Base-by-base conservation (phyloP, 2,797 vertebrate species). In the Chelidonichthys spinosus region DNA sequence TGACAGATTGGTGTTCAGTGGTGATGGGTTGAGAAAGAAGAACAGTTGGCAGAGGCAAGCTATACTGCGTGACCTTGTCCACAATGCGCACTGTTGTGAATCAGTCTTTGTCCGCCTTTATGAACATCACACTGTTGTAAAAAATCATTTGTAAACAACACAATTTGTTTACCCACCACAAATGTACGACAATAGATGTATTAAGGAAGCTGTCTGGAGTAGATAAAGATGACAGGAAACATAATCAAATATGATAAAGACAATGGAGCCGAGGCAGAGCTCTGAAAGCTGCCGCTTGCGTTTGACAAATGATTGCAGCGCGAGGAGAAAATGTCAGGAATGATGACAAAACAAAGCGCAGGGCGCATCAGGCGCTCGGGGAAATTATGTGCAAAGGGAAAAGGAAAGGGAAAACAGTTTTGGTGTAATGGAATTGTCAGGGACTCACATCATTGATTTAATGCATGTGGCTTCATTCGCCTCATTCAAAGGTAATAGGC, bases 181-280 rank as follows among this genome's bases (percentile, higher is more conserved):
- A 70, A 83, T 44, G 37, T 52, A 62, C 36, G 25, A 46, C 53
- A 33, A 35, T 37, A 44, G 54, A 72, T 82, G 72, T 71, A 82
- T 84, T 67, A 72, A 69, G 62, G 47, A 71, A 43, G 64, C 62
- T 42, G 74, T 80, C 71, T 68, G 0, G 14, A 43, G 46, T 11
- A 59, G 68, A 87, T 85, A 84, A 72, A 87, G 53, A 70, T 85
- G 80, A 86, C 74, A 72, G 85, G 90, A 54, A 64, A 66, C 46
- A 43, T 72, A 52, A 83, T 81, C 52, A 40, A 70, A 76, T 78
- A 67, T 55, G 87, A 85, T 76, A 81, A 73, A 76, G 46, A 59
- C 74, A 65, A 74, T 66, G 58, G 67, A 78, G 77, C 15, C 35
- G 70, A 82, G 72, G 66, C 13, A n/a, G 54, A 69, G 52, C 58